Base-by-base conservation (phyloP, 2,888 invertebrate genomes). In the Sceliomorpha sp. region DNA sequence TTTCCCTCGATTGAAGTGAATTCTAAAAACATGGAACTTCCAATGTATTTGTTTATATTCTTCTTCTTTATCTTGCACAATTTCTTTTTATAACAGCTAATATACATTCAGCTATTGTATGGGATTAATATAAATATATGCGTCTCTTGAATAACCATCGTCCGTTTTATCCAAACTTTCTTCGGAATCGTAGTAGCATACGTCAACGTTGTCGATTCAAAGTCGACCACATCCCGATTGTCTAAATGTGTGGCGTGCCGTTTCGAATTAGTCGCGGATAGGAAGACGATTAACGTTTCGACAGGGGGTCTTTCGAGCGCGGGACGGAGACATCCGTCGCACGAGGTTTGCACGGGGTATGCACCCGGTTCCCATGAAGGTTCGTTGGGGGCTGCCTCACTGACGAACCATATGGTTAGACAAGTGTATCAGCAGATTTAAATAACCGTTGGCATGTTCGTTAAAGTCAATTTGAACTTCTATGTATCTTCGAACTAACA, bases 381-480 rank as follows among this genome's bases (percentile, higher is more conserved):
- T 87, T 81, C 86, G 87, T 86, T 88, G 87, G 88, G 88, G 86
- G 87, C 79, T n/a, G 73, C 78, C 79, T 81, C 80, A 75, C 45
- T 53, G 36, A 45, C 59, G 26, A 74, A 76, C 84, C 86, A 86
- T 86, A 86, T 86, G 83, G 81, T 73, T 60, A 55, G 78, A 86
- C 87, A 87, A 88, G 87, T 87, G 88, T 82, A 83, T 75, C 73
- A 78, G 83, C 78, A 87, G 88, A 88, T 88, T 88, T 88, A 87
- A 88, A 88, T 88, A 88, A 88, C 88, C 88, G 88, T 88, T 86
- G 79, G 77, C 36, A 48, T 34, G 47, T 40, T 24, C 44, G 55
- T 56, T 67, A 60, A 60, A 32, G 37, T 62, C 24, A 47, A 39
- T 44, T 53, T 24, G n/a, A n/a, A n/a, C n/a, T n/a, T n/a, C n/a